A percentile compares a stretch with the other conserved stretches of the same genome.
Conservation (phyloP, 2,113 vertebrate species). For the Oreocharis arfaki region DNA sequence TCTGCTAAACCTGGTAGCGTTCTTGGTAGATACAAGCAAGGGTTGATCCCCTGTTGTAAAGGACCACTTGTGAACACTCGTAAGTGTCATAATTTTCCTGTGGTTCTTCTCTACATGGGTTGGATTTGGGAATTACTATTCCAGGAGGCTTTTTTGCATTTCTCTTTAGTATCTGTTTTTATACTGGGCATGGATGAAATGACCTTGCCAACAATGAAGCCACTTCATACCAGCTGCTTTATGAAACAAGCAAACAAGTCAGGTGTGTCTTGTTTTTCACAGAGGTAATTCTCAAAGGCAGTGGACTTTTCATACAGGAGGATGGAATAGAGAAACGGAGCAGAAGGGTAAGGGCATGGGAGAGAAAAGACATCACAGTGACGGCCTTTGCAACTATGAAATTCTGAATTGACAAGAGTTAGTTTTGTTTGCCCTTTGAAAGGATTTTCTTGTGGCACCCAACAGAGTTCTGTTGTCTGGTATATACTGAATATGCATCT, state of each 20-base stretch:
- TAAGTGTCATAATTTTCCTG: neutral
- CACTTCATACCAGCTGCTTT: neutral
- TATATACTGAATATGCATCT: slow-evolving; percentile 38
- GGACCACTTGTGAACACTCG: neutral
- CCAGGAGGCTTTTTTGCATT: neutral
- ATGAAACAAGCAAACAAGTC: neutral
- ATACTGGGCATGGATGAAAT: neutral
- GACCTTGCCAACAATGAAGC: neutral
- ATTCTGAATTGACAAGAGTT: slow-evolving; percentile 56
- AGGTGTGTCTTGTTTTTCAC: neutral
- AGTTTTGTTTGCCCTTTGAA: slow-evolving; percentile 54
- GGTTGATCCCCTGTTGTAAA: neutral
- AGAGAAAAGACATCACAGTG: neutral
- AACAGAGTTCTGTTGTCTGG: slow-evolving; percentile 54
- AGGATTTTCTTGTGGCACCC: slow-evolving; percentile 50
- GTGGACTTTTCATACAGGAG: neutral
- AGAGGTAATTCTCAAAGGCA: neutral
- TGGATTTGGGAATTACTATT: neutral
- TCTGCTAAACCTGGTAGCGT: neutral
- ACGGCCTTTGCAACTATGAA: slow-evolving; percentile 2
- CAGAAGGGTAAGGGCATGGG: neutral
- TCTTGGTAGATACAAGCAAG: neutral
- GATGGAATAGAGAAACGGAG: neutral
- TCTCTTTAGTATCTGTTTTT: neutral
- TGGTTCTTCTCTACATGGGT: neutral